Base-by-base conservation (phyloP, 2,888 invertebrate genomes). In the Cheilosia scutellata region DNA sequence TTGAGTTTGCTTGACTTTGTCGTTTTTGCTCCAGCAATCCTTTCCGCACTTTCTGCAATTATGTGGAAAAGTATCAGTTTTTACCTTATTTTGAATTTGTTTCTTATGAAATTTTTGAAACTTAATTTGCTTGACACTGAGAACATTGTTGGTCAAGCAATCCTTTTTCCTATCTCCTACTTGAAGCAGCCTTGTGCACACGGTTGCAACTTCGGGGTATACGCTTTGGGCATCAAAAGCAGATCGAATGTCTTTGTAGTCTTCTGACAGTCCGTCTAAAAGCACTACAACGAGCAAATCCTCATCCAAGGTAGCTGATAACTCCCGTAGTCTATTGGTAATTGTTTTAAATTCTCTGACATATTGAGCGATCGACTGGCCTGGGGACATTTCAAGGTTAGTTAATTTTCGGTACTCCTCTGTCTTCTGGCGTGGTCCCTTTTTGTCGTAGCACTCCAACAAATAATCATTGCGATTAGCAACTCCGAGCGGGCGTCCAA, bases 181-280 rank as follows among this genome's bases (percentile, higher is more conserved):
- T 66, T 66, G 57, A n/a, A 76, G 25, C 20, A 76, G n/a, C 40
- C 66, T 57, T 4, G 76, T 66, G 27, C 47, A 47, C 9, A 76
- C 76, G 1, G 51, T 66, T 37, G 37, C 25, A 3, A 65, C 33
- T 51, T 63, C 57, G 11, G 72, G 79, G 13, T 72, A 72, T 13
- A 13, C 40, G n/a, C 65, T 72, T 37, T 60, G 60, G 7, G 53
- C 77, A 27, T 77, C 77, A 62, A 77, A 77, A 0, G 80, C 74
- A 5, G 62, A 51, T 49, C 49, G 42, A 0, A 65, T 55, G 20
- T 72, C 72, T 29, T 37, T 55, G 42, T 72, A 72, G n/a, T 71
- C 57, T 49, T 79, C 58, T 16, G 42, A 72, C 33, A 79, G 25
- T 51, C 79, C 72, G 40, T 72, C 79, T 9, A 72, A 42, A 47